A percentile compares a stretch with the other conserved stretches of the same genome.
Evolutionary conservation across 2,888 invertebrate genomes (phyloP).

Genomic region (Parnassius orleans): DNA sequence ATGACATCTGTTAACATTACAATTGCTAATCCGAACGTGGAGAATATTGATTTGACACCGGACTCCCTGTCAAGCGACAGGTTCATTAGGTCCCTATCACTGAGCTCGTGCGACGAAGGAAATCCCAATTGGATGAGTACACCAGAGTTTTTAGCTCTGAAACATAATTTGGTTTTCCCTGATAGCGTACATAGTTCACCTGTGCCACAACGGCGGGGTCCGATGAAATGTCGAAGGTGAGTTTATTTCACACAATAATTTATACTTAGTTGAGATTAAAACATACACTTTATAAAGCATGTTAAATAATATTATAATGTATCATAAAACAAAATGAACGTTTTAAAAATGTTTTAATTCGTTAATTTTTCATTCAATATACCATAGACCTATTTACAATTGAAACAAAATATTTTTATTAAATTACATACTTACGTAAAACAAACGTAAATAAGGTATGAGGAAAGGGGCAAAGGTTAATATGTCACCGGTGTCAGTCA

Average conservation of each 20-base stretch:
- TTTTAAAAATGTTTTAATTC: no score
- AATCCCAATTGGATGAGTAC: constrained; percentile 90
- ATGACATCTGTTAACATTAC: constrained; percentile 85
- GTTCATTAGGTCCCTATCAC: constrained; percentile 82
- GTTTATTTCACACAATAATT: constrained; percentile 22
- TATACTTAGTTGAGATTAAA: background rate
- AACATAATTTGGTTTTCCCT: constrained; percentile 90
- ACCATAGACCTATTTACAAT: no score
- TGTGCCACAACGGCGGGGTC: constrained; percentile 83
- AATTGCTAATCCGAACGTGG: constrained; percentile 87
- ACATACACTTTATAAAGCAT: no score
- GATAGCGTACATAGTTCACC: constrained; percentile 90
- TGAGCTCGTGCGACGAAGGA: constrained; percentile 86
- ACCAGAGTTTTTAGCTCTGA: constrained; percentile 88
- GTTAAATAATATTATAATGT: no score
- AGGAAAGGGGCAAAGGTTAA: no score
- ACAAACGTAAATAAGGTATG: no score
- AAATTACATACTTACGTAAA: no score
- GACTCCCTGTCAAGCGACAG: constrained; percentile 80
- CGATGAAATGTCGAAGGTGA: constrained; percentile 83
- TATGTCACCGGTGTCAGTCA: no score
- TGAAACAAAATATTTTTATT: no score
- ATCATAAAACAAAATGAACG: no score
- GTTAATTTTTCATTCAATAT: no score
- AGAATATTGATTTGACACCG: constrained; percentile 85